Evolutionary conservation across 2,113 vertebrate species (phyloP).

Genomic region (Gymnogyps californianus): DNA sequence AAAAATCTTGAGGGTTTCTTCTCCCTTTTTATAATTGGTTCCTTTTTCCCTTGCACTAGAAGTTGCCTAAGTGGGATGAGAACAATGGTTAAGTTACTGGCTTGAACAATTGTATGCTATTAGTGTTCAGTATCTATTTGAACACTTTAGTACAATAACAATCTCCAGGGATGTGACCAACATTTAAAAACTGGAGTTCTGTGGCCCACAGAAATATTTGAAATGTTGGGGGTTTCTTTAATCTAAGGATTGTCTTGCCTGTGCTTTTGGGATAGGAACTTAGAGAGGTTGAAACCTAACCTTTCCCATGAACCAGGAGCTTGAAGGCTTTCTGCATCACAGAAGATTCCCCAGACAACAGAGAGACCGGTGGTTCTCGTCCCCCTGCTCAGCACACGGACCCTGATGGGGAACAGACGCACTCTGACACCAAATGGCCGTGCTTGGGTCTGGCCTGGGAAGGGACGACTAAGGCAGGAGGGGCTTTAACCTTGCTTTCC

Average conservation of each 20-base stretch:
- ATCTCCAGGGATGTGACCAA: neutral
- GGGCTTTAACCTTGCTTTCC: neutral
- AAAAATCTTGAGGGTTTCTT: neutral
- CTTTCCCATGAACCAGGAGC: neutral
- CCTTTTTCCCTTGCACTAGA: neutral
- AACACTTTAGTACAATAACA: neutral
- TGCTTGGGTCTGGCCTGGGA: neutral
- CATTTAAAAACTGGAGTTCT: neutral
- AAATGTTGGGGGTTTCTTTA: neutral
- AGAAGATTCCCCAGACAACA: neutral
- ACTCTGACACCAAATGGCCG: no score
- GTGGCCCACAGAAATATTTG: neutral
- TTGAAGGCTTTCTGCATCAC: neutral
- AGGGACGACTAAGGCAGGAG: neutral
- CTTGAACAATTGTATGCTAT: neutral
- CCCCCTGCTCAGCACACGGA: neutral
- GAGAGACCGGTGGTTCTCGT: accelerated
- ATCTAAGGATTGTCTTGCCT: neutral
- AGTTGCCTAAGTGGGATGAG: neutral
- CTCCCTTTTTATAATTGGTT: no score
- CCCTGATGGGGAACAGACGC: neutral
- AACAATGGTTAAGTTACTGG: neutral
- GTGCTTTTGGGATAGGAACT: neutral
- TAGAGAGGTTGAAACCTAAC: neutral
- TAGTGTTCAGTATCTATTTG: neutral